Conservation (phyloP, 2,797 vertebrate genomes). For the Urocyon cinereoargenteus region DNA sequence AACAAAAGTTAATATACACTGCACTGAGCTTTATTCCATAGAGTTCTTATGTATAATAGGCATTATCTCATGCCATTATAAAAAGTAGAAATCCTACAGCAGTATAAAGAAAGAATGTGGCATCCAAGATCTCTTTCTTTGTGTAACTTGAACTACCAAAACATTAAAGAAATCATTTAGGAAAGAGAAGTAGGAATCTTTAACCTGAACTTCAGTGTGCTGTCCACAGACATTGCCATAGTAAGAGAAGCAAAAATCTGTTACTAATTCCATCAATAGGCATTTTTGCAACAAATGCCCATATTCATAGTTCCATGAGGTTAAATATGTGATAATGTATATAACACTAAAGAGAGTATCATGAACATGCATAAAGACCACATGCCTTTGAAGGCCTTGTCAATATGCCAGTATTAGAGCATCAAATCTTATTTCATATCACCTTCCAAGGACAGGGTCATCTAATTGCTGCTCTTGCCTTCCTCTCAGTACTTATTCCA, state of each 20-base stretch:
- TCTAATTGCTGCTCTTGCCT: background rate
- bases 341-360: background rate
- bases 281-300: conserved; percentile 10
- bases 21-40: background rate
- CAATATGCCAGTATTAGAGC: background rate
- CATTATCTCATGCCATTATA: background rate
- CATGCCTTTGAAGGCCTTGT: background rate
- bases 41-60: background rate
- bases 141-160: background rate
- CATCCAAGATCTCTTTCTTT: background rate
- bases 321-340: conserved; percentile 37
- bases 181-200: background rate
- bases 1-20: background rate
- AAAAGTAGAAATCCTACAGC: background rate
- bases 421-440: background rate
- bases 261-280: conserved; percentile 21
- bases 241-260: conserved; percentile 44
- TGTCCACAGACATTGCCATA: conserved; percentile 10
- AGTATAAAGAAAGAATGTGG: background rate
- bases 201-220: conserved; percentile 26
- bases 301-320: background rate
- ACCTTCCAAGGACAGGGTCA: background rate
- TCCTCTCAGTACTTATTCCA: background rate
- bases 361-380: conserved; percentile 11
- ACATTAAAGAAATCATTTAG: conserved; percentile 28